These are phyloP conservation scores for Bufotes viridis DNA, from an alignment of 2,797 vertebrate genomes.

Conservation along the genomic window DNA sequence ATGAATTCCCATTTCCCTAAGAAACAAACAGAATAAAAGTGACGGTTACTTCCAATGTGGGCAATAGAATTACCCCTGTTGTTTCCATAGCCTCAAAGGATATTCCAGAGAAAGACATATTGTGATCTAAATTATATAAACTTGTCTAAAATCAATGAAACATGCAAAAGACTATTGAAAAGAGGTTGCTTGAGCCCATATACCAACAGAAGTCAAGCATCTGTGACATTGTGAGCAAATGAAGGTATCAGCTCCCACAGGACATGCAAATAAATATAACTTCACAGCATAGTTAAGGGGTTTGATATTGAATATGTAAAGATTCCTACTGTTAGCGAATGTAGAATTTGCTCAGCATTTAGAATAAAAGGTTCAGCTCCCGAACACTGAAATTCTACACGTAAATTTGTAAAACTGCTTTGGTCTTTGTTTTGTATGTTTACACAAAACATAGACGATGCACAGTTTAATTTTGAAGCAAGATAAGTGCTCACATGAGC, in stretches of 20 bases:
- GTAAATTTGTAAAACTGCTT: background rate
- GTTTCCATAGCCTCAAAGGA: constrained; percentile 56
- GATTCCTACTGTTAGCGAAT: constrained; percentile 66
- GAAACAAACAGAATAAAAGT: constrained; percentile 44
- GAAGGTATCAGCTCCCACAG: constrained; percentile 68
- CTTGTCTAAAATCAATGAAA: constrained; percentile 66
- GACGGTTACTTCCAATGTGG: constrained; percentile 51
- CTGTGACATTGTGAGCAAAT: constrained; percentile 73
- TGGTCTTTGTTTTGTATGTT: constrained; percentile 26
- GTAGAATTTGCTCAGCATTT: constrained; percentile 40
- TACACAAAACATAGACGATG: background rate
- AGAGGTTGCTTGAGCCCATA: constrained; percentile 66
- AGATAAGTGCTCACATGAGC: too few species aligned
- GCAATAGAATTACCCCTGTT: constrained; percentile 59
- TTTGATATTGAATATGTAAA: constrained; percentile 68
- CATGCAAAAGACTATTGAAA: constrained; percentile 71
- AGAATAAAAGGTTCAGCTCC: constrained; percentile 39
- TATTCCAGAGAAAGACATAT: constrained; percentile 55
- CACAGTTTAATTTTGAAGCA: too few species aligned
- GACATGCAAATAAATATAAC: constrained; percentile 71
- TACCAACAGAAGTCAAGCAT: constrained; percentile 67
- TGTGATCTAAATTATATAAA: constrained; percentile 62
- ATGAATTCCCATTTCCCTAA: constrained; percentile 34
- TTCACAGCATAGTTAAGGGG: constrained; percentile 62
- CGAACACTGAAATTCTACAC: constrained; percentile 20